Percentiles rank a stretch among this genome's conserved stretches.
Conservation (phyloP, 1,140 invertebrate genomes). For the Drosophila dunni region DNA sequence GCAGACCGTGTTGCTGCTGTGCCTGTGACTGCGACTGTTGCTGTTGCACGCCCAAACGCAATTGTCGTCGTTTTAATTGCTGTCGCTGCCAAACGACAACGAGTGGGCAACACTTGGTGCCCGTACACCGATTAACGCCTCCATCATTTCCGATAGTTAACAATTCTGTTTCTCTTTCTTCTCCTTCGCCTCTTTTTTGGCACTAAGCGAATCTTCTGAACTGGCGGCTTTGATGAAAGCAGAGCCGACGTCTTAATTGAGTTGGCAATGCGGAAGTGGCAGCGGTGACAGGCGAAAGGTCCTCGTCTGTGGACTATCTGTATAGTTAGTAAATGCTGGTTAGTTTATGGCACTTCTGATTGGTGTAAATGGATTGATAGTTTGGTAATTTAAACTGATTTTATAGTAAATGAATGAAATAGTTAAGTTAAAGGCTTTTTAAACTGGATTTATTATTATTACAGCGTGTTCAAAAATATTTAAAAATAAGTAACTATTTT, state of each 20-base stretch:
- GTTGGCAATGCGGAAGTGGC: constrained; percentile 10
- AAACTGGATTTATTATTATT: too few relatives aligned
- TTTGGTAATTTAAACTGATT: too few relatives aligned
- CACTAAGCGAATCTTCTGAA: constrained; percentile 22
- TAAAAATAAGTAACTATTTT: too few relatives aligned
- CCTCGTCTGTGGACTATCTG: too few relatives aligned
- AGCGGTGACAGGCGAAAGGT: too few relatives aligned
- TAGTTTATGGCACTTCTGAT: too few relatives aligned
- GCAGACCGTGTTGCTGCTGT: constrained; percentile 15
- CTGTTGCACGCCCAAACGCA: constrained; percentile 61
- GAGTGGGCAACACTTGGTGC: constrained; percentile 64
- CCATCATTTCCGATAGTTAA: constrained; percentile 65
- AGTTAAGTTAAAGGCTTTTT: too few relatives aligned
- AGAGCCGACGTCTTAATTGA: constrained; percentile 13
- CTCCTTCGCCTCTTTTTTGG: neutral
- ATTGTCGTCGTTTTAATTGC: constrained; percentile 78
- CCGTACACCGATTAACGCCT: constrained; percentile 71
- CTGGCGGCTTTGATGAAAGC: constrained; percentile 39
- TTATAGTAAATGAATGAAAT: too few relatives aligned
- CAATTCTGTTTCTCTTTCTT: constrained; percentile 30
- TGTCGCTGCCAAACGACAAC: constrained; percentile 40
- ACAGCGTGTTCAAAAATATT: too few relatives aligned
- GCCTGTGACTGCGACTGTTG: constrained; percentile 4
- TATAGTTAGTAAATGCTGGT: too few relatives aligned
- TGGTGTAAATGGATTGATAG: too few relatives aligned